phyloP scores from a whole-genome alignment of 2,797 vertebrate genomes.

The Rhinogobio ventralis region DNA sequence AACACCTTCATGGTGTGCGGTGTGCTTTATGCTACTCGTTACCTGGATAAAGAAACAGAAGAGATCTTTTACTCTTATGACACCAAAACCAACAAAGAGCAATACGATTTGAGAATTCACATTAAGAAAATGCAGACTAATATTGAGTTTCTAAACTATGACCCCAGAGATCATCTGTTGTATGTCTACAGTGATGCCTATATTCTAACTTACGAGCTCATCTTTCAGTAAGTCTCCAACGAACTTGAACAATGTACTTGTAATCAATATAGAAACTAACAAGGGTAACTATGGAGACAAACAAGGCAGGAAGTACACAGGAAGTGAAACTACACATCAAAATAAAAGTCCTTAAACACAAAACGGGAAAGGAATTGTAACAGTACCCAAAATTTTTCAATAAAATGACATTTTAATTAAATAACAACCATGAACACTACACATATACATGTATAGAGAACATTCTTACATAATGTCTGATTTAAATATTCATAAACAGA shows the following conservation, averaged over 20 bases:
- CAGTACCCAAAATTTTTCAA: neutral
- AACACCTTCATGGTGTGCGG: conserved; percentile 80
- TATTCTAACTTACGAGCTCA: conserved; percentile 71
- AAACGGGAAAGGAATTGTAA: too few relatives aligned
- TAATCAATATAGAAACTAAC: too few relatives aligned
- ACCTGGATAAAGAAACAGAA: conserved; percentile 63
- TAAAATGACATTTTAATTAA: neutral
- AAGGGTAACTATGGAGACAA: neutral
- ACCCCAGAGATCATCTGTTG: conserved; percentile 69
- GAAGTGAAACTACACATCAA: too few relatives aligned
- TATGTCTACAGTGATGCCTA: conserved; percentile 66
- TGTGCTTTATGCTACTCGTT: conserved; percentile 77
- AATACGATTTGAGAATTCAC: conserved; percentile 68
- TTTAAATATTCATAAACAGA: neutral
- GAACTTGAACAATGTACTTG: too few relatives aligned
- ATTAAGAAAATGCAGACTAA: conserved; percentile 73
- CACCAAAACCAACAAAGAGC: conserved; percentile 67
- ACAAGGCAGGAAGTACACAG: too few relatives aligned
- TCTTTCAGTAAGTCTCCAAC: conserved; percentile 55
- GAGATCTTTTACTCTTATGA: conserved; percentile 81
- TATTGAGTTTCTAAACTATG: conserved; percentile 74
- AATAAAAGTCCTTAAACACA: too few relatives aligned
- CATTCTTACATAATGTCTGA: neutral
- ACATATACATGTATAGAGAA: neutral
- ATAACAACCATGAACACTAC: neutral